phyloP scores from a whole-genome alignment of 1,140 invertebrate species.

The Amphibalanus amphitrite region DNA sequence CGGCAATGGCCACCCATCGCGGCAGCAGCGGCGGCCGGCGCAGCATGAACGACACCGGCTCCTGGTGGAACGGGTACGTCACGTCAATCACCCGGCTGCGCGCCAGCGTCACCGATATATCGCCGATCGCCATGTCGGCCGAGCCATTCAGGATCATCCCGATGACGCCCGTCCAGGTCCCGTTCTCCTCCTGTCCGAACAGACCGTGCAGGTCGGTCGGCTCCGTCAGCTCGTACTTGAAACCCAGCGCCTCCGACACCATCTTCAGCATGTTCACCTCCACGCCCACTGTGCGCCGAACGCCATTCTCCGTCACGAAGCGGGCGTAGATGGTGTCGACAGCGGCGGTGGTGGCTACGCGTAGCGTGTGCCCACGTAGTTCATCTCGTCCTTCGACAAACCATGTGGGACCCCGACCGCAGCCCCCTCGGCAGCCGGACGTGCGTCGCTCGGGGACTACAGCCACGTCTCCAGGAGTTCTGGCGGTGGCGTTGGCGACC shows the following conservation, averaged over 20 bases:
- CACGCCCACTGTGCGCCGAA: not conserved
- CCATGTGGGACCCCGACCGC: not conserved
- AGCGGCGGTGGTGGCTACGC: not conserved
- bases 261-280: not conserved
- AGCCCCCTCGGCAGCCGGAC: too few species aligned
- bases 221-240: not conserved
- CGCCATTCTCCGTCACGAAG: not conserved
- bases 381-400: not conserved
- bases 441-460: too few species aligned
- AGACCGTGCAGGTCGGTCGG: not conserved
- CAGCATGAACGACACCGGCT: not conserved
- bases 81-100: conserved; percentile 11
- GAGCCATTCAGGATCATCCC: conserved; percentile 10
- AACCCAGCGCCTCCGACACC: not conserved
- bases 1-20: not conserved
- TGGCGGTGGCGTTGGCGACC: too few species aligned
- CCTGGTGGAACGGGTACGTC: conserved; percentile 3
- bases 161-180: conserved; percentile 14
- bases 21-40: not conserved
- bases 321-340: not conserved
- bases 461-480: too few species aligned
- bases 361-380: not conserved
- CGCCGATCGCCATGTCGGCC: conserved; percentile 12
- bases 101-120: conserved; percentile 11
- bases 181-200: conserved; percentile 8